Evolutionary conservation across 2,797 vertebrate species (phyloP).

Genomic region (Manis pentadactyla): DNA sequence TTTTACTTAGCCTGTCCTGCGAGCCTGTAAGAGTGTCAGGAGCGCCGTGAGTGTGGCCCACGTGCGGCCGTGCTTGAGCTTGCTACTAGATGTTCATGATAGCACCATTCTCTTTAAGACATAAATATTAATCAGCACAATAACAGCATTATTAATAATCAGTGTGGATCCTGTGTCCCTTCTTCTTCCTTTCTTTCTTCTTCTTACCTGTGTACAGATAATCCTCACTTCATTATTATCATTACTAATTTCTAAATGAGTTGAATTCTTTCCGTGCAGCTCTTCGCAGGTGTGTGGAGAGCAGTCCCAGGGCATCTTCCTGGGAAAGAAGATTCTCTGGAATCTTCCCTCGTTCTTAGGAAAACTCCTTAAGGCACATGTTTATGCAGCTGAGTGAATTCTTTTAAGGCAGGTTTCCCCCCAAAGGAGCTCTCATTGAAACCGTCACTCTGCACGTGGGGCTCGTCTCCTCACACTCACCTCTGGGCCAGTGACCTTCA

Average conservation of each 20-base stretch:
- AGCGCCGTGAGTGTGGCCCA: neutral
- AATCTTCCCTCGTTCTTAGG: neutral
- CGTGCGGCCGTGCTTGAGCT: neutral
- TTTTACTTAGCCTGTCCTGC: neutral
- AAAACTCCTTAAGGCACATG: neutral
- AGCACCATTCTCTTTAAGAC: neutral
- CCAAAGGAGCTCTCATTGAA: neutral
- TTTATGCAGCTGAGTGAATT: neutral
- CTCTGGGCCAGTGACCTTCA: neutral
- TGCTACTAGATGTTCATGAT: neutral
- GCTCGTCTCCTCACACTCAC: neutral
- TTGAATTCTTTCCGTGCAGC: neutral
- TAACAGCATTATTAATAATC: neutral
- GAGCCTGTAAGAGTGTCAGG: neutral
- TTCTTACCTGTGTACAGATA: neutral
- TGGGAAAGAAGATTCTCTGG: too few species aligned
- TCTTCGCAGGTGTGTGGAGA: neutral
- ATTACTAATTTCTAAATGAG: neutral
- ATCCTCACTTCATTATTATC: neutral
- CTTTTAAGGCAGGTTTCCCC: neutral
- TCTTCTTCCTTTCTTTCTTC: neutral
- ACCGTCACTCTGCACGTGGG: fast-evolving
- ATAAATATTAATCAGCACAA: neutral
- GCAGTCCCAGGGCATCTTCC: too few species aligned
- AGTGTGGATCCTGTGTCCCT: neutral